Percentiles rank a stretch among this genome's conserved stretches.
These are phyloP conservation scores for Melanerpes aurifrons DNA, from an alignment of 2,113 vertebrate species.

Conservation along the genomic window DNA sequence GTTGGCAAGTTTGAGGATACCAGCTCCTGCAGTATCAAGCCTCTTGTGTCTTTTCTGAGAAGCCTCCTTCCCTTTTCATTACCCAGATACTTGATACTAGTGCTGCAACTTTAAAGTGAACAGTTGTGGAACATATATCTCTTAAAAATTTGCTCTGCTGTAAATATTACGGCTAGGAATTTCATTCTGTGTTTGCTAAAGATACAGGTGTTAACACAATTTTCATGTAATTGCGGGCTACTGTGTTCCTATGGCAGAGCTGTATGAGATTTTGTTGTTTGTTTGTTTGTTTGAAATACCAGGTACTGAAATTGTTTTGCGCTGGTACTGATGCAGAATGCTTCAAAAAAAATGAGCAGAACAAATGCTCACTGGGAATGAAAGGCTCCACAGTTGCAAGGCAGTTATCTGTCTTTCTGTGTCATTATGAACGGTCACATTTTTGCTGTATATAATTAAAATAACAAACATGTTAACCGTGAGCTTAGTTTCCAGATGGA, in stretches of 20 bases:
- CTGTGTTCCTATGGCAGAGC: neutral
- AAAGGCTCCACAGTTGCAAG: neutral
- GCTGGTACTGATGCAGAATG: neutral
- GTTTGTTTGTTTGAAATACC: neutral
- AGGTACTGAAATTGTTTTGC: neutral
- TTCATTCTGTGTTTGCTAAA: neutral
- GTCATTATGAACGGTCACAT: neutral
- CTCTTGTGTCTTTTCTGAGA: neutral
- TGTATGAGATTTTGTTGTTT: neutral
- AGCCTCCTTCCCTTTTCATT: neutral
- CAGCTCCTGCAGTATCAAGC: neutral
- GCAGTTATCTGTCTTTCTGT: neutral
- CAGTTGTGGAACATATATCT: neutral
- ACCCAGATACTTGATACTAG: neutral
- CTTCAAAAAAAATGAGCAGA: neutral
- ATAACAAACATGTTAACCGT: neutral
- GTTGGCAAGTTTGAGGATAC: neutral
- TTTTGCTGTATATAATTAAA: neutral
- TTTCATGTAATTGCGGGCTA: neutral
- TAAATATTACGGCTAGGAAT: neutral
- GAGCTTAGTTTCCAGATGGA: neutral
- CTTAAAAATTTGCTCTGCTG: neutral
- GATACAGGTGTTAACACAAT: neutral
- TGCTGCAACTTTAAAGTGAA: neutral
- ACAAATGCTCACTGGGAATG: neutral